Evolutionary conservation across 2,113 vertebrate species (phyloP).

Genomic region (Macaca nemestrina): DNA sequence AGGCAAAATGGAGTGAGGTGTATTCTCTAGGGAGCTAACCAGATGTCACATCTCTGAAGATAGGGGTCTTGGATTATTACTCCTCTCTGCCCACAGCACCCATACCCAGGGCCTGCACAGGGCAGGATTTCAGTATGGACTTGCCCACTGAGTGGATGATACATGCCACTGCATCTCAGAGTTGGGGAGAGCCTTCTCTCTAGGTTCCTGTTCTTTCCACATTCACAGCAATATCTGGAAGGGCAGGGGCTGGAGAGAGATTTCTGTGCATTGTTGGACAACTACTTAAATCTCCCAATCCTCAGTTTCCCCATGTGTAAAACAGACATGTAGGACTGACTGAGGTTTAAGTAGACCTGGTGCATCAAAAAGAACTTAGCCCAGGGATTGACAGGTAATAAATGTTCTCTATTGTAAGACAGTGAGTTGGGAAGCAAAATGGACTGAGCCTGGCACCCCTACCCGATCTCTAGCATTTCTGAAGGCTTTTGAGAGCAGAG

Average conservation of each 20-base stretch:
- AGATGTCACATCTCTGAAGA: background rate
- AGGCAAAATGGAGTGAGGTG: background rate
- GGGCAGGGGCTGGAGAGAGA: background rate
- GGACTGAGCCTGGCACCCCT: background rate
- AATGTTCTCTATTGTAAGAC: too few relatives aligned
- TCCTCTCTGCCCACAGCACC: background rate
- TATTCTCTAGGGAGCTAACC: background rate
- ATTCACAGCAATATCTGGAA: background rate
- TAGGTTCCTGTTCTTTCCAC: too few relatives aligned
- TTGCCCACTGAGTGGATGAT: too few relatives aligned
- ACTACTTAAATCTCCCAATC: background rate
- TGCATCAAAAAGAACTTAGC: too few relatives aligned
- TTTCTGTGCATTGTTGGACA: background rate
- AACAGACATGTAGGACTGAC: background rate
- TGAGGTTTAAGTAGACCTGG: background rate
- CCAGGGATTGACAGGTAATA: background rate
- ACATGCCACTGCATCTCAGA: background rate
- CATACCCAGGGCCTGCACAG: background rate
- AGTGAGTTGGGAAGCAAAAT: background rate
- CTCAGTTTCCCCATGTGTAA: background rate
- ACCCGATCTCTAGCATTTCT: background rate
- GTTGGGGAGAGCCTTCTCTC: background rate
- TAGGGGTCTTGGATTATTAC: too few relatives aligned
- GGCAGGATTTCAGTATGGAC: background rate
- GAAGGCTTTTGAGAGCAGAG: background rate